Conservation (phyloP, 2,797 vertebrate species). For the Helicolenus hilgendorfi region DNA sequence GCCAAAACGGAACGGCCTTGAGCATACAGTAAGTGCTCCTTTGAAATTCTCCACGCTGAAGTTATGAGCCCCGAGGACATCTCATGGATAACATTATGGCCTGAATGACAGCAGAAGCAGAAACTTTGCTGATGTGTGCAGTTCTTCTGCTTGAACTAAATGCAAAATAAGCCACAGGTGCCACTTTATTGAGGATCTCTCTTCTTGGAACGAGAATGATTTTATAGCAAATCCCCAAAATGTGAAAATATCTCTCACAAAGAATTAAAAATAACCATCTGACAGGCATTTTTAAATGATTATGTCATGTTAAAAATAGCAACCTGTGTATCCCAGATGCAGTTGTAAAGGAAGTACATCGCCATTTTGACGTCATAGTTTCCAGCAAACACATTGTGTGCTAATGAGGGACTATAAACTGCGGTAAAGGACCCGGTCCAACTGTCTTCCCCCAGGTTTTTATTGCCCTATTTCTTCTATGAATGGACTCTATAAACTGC, state of each 20-base stretch:
- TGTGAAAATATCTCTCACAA: background rate
- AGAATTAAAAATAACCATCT: background rate
- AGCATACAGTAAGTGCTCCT: constrained; percentile 44
- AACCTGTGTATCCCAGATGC: background rate
- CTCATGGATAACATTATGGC: constrained; percentile 33
- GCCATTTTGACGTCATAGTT: constrained; percentile 64
- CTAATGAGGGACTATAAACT: constrained; percentile 80
- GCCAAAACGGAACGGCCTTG: constrained; percentile 12
- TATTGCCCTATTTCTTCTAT: constrained; percentile 64
- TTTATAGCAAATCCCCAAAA: background rate
- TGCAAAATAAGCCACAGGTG: constrained; percentile 8
- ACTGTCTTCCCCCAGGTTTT: constrained; percentile 61
- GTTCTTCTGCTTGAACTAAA: constrained; percentile 24
- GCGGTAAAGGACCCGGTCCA: constrained; percentile 53
- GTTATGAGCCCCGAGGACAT: constrained; percentile 41
- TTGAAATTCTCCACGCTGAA: constrained; percentile 32
- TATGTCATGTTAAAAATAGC: background rate
- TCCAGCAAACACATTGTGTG: constrained; percentile 74
- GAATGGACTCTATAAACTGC: constrained; percentile 69
- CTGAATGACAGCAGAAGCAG: constrained; percentile 36
- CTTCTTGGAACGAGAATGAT: background rate
- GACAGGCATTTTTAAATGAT: background rate
- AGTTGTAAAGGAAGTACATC: constrained; percentile 37
- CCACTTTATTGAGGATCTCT: background rate
- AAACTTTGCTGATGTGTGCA: constrained; percentile 53